Percentiles rank a stretch among this genome's conserved stretches.
Conservation (phyloP, 2,797 vertebrate genomes). For the Scarus forsteni region DNA sequence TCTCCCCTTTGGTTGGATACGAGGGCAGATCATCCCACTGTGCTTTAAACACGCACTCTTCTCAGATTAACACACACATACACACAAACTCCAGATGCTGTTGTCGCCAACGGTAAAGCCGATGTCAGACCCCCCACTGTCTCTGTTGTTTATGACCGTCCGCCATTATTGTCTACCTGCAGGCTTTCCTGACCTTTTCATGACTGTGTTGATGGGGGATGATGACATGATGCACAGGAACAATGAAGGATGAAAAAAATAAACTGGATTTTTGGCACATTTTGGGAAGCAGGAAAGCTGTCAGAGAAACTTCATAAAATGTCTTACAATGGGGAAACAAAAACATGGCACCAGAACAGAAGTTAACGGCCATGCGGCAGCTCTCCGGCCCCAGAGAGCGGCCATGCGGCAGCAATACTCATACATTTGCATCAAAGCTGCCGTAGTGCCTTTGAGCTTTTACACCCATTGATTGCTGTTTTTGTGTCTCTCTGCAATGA, state of each 20-base stretch:
- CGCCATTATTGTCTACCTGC: conserved; percentile 48
- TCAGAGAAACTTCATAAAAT: background rate
- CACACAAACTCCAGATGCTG: conserved; percentile 64
- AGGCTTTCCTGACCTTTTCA: conserved; percentile 51
- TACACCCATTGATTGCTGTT: no score
- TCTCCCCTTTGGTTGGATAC: conserved; percentile 19
- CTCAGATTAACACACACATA: conserved; percentile 58
- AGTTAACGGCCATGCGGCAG: background rate
- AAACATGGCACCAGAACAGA: background rate
- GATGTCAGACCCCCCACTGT: conserved; percentile 30
- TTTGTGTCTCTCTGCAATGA: no score
- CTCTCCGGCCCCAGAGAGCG: no score
- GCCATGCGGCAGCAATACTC: background rate
- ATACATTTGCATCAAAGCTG: no score
- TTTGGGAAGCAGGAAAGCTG: background rate
- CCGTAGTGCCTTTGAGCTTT: no score
- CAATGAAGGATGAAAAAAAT: conserved; percentile 9
- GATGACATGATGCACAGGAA: conserved; percentile 20
- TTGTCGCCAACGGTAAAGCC: conserved; percentile 57
- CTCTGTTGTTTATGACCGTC: conserved; percentile 30
- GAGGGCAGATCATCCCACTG: conserved; percentile 63
- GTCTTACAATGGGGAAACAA: background rate
- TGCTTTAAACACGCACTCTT: conserved; percentile 68
- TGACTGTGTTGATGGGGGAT: background rate
- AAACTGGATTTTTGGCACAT: background rate